Conservation (phyloP, 2,888 invertebrate genomes). For the Acheta domesticus region DNA sequence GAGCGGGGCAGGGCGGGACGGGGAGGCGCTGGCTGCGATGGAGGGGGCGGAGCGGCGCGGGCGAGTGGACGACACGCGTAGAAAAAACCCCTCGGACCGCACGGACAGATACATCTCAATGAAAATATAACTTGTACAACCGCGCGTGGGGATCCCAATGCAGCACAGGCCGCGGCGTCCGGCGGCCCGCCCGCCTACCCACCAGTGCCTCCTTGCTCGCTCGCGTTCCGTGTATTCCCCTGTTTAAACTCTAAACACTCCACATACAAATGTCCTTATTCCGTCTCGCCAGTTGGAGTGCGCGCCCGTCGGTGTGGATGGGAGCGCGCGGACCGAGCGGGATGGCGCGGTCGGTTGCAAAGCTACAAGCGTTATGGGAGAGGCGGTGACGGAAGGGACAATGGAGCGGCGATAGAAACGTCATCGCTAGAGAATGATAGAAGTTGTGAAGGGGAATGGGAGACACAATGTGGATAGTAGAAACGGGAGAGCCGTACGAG, state of each 20-base stretch:
- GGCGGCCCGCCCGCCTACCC: background rate
- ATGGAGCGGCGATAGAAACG: no score
- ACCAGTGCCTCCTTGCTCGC: background rate
- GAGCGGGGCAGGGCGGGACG: no score
- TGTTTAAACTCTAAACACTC: conserved; percentile 18
- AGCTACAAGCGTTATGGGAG: background rate
- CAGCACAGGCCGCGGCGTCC: no score
- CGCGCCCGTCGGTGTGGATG: background rate
- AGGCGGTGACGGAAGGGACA: background rate
- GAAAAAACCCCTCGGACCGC: background rate
- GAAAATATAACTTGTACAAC: conserved; percentile 5
- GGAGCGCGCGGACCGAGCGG: background rate
- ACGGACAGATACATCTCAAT: background rate
- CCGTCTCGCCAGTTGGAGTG: background rate
- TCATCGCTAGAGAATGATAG: no score
- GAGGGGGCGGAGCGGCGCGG: background rate
- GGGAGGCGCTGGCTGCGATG: no score
- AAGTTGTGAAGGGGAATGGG: no score
- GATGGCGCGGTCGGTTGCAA: background rate
- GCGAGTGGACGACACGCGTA: background rate
- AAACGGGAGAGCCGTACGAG: no score
- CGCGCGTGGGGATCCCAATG: background rate
- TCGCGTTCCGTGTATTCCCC: background rate
- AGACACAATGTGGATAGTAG: no score
- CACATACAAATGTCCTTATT: conserved; percentile 8